phyloP scores from a whole-genome alignment of 2,113 vertebrate genomes.

The Upupa epops region DNA sequence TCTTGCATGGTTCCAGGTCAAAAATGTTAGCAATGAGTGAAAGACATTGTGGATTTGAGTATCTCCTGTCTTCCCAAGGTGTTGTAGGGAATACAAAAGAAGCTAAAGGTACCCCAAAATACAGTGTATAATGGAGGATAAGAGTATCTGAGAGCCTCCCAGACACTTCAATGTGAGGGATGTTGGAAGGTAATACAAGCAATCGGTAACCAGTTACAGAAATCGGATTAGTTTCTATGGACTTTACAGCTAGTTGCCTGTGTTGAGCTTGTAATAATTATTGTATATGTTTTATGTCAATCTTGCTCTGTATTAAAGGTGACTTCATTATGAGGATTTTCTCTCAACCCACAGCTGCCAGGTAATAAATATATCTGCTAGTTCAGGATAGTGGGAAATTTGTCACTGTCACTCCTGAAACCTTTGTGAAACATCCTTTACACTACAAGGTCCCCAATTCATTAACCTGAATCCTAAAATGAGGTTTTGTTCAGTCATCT shows the following conservation, averaged over 20 bases:
- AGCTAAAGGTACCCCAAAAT: background rate
- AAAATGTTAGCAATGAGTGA: background rate
- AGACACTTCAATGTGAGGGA: background rate
- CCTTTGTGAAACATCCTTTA: background rate
- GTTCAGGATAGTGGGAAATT: background rate
- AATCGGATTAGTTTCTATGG: background rate
- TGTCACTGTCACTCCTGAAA: background rate
- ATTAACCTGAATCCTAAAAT: background rate
- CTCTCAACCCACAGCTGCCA: background rate
- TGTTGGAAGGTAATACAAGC: background rate
- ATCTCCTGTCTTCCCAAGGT: background rate
- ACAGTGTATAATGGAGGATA: background rate
- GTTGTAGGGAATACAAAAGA: background rate
- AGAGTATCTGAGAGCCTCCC: background rate
- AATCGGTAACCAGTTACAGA: background rate
- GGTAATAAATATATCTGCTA: background rate
- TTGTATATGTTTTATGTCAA: background rate
- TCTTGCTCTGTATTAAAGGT: background rate
- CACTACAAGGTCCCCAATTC: fast-evolving
- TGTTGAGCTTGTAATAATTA: background rate
- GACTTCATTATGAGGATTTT: background rate
- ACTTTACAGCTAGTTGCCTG: background rate
- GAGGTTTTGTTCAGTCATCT: conserved; percentile 17
- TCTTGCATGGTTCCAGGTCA: fast-evolving
- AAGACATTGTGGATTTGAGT: background rate